Evolutionary conservation across 1,140 invertebrate species (phyloP).

Genomic region (Bombus polaris): DNA sequence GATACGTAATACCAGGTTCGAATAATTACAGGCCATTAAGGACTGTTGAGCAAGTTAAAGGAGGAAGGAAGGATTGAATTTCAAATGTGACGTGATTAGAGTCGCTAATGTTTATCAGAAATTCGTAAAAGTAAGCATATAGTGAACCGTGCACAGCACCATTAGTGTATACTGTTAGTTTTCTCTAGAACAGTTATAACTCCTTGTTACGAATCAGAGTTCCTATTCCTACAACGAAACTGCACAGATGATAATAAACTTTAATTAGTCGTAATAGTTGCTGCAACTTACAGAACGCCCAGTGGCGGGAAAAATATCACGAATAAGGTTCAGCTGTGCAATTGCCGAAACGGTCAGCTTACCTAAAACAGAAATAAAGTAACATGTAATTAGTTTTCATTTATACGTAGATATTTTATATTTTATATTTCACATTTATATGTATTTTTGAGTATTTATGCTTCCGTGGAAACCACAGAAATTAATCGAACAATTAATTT

Average conservation of each 20-base stretch:
- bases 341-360: slow-evolving; percentile 35
- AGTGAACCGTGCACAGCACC: not conserved
- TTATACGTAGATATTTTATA: not conserved
- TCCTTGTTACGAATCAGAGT: not conserved
- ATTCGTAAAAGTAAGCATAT: slow-evolving; percentile 3
- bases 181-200: no score
- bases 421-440: not conserved
- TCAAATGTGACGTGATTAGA: not conserved
- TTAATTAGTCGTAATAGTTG: slow-evolving; percentile 59
- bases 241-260: slow-evolving; percentile 46
- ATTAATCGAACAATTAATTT: not conserved
- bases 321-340: not conserved
- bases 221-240: slow-evolving; percentile 33
- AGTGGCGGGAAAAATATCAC: not conserved
- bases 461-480: not conserved
- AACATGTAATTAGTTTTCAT: slow-evolving; percentile 22
- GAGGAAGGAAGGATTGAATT: not conserved
- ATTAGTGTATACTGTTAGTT: not conserved
- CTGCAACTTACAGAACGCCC: slow-evolving; percentile 42
- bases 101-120: not conserved
- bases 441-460: not conserved
- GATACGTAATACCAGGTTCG: not conserved
- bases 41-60: not conserved
- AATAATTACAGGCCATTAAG: not conserved
- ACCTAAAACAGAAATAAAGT: slow-evolving; percentile 53